phyloP scores from a whole-genome alignment of 2,797 vertebrate species.

The Cichlasoma orientale region DNA sequence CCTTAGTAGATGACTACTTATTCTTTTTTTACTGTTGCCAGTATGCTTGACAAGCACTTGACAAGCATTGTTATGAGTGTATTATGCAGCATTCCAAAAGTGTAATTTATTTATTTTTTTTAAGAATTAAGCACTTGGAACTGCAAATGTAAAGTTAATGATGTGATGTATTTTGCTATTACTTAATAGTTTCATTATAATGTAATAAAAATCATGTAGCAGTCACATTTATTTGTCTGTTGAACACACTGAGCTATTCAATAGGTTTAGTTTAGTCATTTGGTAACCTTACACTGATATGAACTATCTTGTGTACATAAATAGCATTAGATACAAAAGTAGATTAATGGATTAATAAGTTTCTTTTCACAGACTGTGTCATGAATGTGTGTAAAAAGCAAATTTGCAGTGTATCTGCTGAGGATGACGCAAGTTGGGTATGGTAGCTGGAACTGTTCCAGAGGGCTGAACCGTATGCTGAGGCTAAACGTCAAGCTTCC shows the following conservation, averaged over 20 bases:
- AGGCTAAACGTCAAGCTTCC: constrained; percentile 41
- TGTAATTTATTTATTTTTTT: too few relatives aligned
- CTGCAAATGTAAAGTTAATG: background rate
- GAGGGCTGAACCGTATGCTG: constrained; percentile 39
- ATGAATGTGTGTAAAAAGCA: constrained; percentile 36
- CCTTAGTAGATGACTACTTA: constrained; percentile 14
- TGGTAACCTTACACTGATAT: background rate
- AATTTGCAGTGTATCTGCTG: constrained; percentile 48
- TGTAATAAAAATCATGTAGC: background rate
- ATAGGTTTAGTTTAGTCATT: background rate
- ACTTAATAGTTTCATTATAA: background rate
- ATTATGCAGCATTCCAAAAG: background rate
- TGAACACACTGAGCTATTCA: background rate
- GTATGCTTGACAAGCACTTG: constrained; percentile 2
- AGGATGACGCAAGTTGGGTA: constrained; percentile 51
- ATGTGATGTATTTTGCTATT: background rate
- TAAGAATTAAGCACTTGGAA: background rate
- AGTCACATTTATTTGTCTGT: background rate
- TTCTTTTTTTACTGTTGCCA: constrained; percentile 8
- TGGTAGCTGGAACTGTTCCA: constrained; percentile 54
- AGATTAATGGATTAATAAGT: background rate
- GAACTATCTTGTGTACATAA: background rate
- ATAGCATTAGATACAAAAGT: background rate
- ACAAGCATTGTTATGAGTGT: background rate
- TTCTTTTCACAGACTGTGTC: constrained; percentile 10